phyloP scores from a whole-genome alignment of 2,797 vertebrate genomes.

The Parauchenoglanis ngamensis region DNA sequence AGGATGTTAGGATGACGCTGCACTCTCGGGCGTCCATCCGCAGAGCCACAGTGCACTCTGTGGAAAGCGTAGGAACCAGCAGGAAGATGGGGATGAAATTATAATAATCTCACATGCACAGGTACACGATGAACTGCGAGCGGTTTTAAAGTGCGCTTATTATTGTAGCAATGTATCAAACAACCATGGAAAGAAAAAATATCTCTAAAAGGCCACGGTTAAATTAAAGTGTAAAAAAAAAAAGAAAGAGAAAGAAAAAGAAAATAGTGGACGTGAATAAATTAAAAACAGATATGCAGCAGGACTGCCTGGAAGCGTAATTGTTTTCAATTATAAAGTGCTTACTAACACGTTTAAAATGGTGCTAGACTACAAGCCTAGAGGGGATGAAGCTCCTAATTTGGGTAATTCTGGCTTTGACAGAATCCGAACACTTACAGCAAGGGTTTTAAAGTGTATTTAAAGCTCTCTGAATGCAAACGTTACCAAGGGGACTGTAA shows the following conservation, averaged over 20 bases:
- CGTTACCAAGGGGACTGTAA: slow-evolving; percentile 62
- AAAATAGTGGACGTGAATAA: slow-evolving; percentile 19
- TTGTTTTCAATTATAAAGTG: slow-evolving; percentile 37
- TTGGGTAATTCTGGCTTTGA: slow-evolving; percentile 29
- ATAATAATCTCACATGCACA: slow-evolving; percentile 54
- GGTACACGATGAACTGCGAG: neutral
- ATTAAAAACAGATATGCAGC: slow-evolving; percentile 26
- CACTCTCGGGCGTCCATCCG: slow-evolving; percentile 10
- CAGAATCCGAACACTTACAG: slow-evolving; percentile 25
- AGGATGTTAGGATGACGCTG: slow-evolving; percentile 29
- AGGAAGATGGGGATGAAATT: slow-evolving; percentile 62
- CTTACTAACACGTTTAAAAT: slow-evolving; percentile 37
- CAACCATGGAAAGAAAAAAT: neutral
- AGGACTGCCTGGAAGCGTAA: slow-evolving; percentile 30
- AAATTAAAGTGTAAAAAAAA: slow-evolving; percentile 19
- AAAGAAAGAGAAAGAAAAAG: slow-evolving; percentile 6
- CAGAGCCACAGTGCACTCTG: slow-evolving; percentile 36
- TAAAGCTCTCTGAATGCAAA: slow-evolving; percentile 47
- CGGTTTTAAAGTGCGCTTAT: neutral
- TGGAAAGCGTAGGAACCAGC: slow-evolving; percentile 27
- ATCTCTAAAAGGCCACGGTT: neutral
- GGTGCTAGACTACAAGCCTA: slow-evolving; percentile 28
- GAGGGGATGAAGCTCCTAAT: slow-evolving; percentile 33
- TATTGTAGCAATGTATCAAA: neutral
- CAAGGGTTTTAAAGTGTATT: slow-evolving; percentile 31